Base-by-base conservation (phyloP, 2,888 invertebrate genomes). In the Lissonota sp. region DNA sequence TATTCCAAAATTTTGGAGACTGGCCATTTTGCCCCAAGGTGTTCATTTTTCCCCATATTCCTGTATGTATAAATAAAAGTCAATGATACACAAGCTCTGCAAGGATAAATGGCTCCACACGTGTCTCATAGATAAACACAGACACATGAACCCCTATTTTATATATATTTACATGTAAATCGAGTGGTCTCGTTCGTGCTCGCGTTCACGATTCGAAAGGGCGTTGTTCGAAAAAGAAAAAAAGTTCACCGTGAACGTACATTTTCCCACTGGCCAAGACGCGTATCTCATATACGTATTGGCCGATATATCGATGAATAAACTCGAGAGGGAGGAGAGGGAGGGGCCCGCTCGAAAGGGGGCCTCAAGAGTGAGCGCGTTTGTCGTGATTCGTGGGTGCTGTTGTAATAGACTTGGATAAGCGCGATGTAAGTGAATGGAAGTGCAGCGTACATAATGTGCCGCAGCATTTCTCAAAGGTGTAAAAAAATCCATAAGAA, bases 191-290 rank as follows among this genome's bases (percentile, higher is more conserved):
- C 49, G 51, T 62, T 75, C 82, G 66, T 67, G 63, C 60, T 67
- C 37, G 79, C 72, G 58, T 78, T 80, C 81, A 74, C 82, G 57
- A 79, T 82, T 82, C 71, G 82, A 82, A 82, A 82, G 82, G 82
- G 82, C 79, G 79, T 77, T 63, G 75, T 71, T 75, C n/a, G 71
- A 75, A 75, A 37, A 57, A 57, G 26, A 14, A 75, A 82, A 79
- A 77, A 72, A 67, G 67, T 42, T 67, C 49, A 46, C 66, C 75
- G 57, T 63, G 82, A 79, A 82, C 79, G 82, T 75, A 44, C 67
- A 75, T 71, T 82, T 81, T 79, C 67, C 81, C 79, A 71, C 70
- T 71, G 40, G 60, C 26, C 26, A 26, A 26, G 26, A 26, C 26
- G 26, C 44, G 51, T 69, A 44, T 40, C 70, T 79, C 57, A n/a